Evolutionary conservation across 2,888 invertebrate genomes (phyloP).

Genomic region (Synanthedon myopaeformis): DNA sequence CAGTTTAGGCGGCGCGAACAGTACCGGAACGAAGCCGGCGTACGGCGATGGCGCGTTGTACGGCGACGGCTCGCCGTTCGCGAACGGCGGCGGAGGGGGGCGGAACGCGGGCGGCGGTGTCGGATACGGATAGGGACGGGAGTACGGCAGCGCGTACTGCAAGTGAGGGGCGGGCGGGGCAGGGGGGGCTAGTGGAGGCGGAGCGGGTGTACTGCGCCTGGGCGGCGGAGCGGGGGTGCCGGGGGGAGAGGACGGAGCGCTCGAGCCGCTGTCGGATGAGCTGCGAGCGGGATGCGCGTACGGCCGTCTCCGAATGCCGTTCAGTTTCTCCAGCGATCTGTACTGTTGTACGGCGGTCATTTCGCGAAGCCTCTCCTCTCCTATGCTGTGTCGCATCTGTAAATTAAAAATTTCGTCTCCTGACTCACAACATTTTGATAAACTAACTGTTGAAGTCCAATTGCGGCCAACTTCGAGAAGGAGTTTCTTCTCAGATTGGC

Average conservation of each 20-base stretch:
- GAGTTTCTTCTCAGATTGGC: too few species aligned
- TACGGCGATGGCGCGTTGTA: constrained; percentile 55
- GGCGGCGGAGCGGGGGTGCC: constrained; percentile 42
- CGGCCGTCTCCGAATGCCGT: constrained; percentile 64
- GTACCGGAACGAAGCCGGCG: constrained; percentile 61
- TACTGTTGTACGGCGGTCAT: constrained; percentile 67
- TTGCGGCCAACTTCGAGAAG: too few species aligned
- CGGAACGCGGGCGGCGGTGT: constrained; percentile 53
- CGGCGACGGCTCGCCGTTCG: constrained; percentile 58
- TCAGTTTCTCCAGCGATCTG: constrained; percentile 69
- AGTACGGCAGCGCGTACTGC: constrained; percentile 44
- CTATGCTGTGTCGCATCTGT: constrained; percentile 73
- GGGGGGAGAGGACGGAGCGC: constrained; percentile 52
- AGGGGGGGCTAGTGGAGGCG: constrained; percentile 25
- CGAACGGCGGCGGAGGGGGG: constrained; percentile 54
- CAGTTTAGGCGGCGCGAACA: constrained; percentile 72
- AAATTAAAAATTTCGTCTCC: constrained; percentile 8
- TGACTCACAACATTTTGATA: too few species aligned
- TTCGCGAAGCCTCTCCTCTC: constrained; percentile 74
- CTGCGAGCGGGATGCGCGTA: constrained; percentile 40
- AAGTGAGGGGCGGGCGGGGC: constrained; percentile 9
- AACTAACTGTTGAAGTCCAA: too few species aligned
- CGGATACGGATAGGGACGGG: constrained; percentile 50
- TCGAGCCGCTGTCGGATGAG: constrained; percentile 59
- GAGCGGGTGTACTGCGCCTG: constrained; percentile 29